Conservation (phyloP, 2,797 vertebrate species). For the Poeciliopsis turneri region DNA sequence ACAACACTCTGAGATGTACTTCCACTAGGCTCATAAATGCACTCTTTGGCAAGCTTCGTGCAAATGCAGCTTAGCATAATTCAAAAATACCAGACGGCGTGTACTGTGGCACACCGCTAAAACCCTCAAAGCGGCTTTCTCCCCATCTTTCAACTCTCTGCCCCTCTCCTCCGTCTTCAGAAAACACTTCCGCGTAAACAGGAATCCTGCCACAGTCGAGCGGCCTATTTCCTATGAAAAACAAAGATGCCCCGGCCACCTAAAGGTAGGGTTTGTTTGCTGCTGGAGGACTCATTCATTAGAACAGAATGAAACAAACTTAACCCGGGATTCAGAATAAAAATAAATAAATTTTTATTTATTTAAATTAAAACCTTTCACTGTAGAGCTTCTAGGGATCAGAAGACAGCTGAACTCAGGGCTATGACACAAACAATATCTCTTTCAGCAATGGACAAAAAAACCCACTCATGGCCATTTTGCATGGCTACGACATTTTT, state of each 20-base stretch:
- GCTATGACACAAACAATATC: neutral
- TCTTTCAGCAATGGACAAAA: constrained; percentile 1
- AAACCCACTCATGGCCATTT: neutral
- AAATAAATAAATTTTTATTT: neutral
- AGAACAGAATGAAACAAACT: constrained; percentile 1
- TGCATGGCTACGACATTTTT: neutral
- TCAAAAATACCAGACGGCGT: constrained; percentile 76
- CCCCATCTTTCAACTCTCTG: constrained; percentile 56
- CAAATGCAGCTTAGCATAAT: constrained; percentile 76
- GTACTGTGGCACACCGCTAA: constrained; percentile 63
- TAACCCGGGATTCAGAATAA: neutral
- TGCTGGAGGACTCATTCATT: constrained; percentile 36
- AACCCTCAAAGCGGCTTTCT: constrained; percentile 75
- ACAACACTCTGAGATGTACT: constrained; percentile 36
- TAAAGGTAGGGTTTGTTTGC: constrained; percentile 40
- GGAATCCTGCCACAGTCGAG: constrained; percentile 45
- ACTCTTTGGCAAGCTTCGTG: constrained; percentile 59
- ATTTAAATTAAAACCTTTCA: neutral
- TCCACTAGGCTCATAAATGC: constrained; percentile 60
- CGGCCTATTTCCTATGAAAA: constrained; percentile 42
- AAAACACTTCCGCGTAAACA: constrained; percentile 62
- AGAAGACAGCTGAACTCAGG: neutral
- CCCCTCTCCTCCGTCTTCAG: constrained; percentile 54
- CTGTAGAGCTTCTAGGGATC: neutral
- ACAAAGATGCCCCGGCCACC: constrained; percentile 31